Percentiles rank a stretch among this genome's conserved stretches.
Evolutionary conservation across 2,113 vertebrate species (phyloP).

Genomic region (Ceyx cyanopectus): DNA sequence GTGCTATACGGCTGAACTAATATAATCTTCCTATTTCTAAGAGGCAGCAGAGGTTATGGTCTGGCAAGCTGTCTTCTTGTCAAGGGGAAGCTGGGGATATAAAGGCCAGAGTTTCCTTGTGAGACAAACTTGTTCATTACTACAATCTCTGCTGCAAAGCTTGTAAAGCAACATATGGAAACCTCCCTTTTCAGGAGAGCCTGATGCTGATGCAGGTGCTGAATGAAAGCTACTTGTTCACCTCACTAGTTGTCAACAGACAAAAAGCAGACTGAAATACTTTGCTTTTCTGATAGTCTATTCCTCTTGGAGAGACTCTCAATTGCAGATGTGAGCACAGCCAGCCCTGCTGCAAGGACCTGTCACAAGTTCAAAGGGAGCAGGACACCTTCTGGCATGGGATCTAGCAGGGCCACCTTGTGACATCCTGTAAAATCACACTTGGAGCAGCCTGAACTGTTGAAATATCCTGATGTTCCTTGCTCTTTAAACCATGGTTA

Average conservation of each 20-base stretch:
- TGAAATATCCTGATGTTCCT: background rate
- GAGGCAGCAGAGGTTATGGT: background rate
- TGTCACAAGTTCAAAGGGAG: rapidly evolving
- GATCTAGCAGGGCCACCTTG: background rate
- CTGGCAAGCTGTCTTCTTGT: background rate
- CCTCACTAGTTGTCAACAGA: background rate
- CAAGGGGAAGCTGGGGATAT: background rate
- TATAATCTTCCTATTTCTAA: background rate
- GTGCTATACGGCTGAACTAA: background rate
- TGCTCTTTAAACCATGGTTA: background rate
- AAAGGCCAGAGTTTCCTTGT: background rate
- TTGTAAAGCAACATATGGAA: background rate
- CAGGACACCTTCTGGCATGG: background rate
- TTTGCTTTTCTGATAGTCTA: background rate
- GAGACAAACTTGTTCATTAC: background rate
- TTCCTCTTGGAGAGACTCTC: background rate
- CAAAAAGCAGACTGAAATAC: background rate
- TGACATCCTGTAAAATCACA: background rate
- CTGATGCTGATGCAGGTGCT: rapidly evolving
- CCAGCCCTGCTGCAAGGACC: background rate
- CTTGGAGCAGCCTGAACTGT: background rate
- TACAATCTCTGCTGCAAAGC: background rate
- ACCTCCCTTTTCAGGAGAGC: background rate
- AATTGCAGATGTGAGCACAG: rapidly evolving
- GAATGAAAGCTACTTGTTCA: background rate